Base-by-base conservation (phyloP, 64 coral and sea anemone genomes). In the Pachyseris speciosa region DNA sequence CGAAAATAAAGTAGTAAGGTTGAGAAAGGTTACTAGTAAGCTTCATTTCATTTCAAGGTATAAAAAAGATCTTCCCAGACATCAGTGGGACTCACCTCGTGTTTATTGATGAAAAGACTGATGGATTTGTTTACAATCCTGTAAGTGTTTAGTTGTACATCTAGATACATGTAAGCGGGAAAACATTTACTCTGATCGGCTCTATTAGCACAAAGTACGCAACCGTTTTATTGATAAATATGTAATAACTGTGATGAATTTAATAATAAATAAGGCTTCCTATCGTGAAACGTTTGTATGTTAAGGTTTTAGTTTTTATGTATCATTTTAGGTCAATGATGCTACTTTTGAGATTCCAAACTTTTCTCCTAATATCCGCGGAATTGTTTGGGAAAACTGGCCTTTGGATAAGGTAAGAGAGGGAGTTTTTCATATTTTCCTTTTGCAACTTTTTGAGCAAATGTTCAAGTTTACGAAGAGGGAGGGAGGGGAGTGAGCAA, bases 51-150 rank as follows among this genome's bases (percentile, higher is more conserved):
- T 53, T 53, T 85, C 7, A 68, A 99, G 97, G 97, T 87, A 99
- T 99, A 70, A 91, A 84, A 75, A 99, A 95, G 85, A 86, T 99
- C 43, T 99, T 95, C 60, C 92, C 87, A 17, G 94, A 99, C 66
- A 65, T 91, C 32, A 93, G 94, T 73, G 97, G 97, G 28, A 99
- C 97, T 22, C 89, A 94, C 50, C 66, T 95, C 19, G 90, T 99
- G 3, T 99, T 99, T 42, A 87, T 99, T 49, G 97, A 99, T 79
- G 97, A 99, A 42, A 99, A 99, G 68, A 95, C 93, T 20, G 97
- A 99, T 90, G 97, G 97, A 30, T 99, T 95, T 84, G 94, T 99
- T 22, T 99, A 99, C 86, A 95, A 95, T 38, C 94, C 97, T 17
- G 97, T 99, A 93, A 75, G 97, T n/a, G n/a, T n/a, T n/a, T n/a